phyloP scores from a whole-genome alignment of 2,113 vertebrate species.

The Trogon melanurus region DNA sequence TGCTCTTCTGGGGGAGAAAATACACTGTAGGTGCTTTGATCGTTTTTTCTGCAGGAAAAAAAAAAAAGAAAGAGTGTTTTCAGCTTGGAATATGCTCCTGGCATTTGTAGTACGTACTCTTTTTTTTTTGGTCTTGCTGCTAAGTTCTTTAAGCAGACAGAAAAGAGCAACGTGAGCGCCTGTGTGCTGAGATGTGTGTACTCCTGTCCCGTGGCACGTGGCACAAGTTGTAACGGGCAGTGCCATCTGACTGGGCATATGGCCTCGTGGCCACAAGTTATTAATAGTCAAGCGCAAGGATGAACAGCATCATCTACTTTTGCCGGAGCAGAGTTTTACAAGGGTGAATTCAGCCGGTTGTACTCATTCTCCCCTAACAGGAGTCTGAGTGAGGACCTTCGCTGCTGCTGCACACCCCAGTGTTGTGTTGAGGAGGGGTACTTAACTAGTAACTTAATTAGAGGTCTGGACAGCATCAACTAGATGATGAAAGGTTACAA shows the following conservation, averaged over 20 bases:
- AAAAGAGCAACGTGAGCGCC: not conserved
- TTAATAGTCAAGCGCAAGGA: not conserved
- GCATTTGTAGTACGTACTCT: rapidly evolving
- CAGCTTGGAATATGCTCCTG: not conserved
- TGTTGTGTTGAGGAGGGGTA: not conserved
- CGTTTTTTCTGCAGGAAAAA: not conserved
- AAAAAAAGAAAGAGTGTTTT: not conserved
- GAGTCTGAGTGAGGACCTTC: not conserved
- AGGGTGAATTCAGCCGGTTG: not conserved
- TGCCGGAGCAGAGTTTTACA: not conserved
- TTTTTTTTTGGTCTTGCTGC: not conserved
- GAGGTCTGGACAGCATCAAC: not conserved
- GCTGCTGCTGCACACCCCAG: not conserved
- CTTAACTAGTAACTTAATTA: not conserved
- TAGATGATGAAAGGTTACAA: not conserved
- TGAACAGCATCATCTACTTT: not conserved
- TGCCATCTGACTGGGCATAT: not conserved
- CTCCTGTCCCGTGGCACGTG: not conserved
- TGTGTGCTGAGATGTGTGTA: not conserved
- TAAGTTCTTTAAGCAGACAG: not conserved
- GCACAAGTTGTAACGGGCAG: not conserved
- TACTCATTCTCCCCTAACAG: not conserved
- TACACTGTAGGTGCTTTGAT: not conserved
- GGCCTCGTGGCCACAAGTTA: not conserved
- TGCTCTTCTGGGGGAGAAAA: not conserved